Evolutionary conservation across 2,113 vertebrate genomes (phyloP), one percentile per base, ranked within the genome.

Genomic region (Syngnathus floridae): DNA sequence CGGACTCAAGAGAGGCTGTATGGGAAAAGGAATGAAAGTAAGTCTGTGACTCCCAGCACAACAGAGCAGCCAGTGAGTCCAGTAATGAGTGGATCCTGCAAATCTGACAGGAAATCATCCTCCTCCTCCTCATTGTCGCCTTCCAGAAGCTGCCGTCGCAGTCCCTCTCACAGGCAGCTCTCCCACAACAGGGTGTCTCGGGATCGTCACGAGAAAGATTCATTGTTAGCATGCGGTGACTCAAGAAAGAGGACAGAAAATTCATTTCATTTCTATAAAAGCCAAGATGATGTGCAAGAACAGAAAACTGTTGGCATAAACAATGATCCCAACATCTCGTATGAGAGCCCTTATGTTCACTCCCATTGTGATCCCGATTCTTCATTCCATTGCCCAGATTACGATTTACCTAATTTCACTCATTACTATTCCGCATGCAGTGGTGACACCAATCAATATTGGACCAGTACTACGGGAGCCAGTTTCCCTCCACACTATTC

Each of bases 1-100:
- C 72, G 83, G 13, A 88, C 82, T 49, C 72, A 84, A 51, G 81
- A 84, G 70, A 78, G 82, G 70, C 67, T 87, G 16, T 86, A 81
- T 7, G 87, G 84, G 5, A 84, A 69, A 57, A 84, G 48, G 19
- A 16, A 7, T 0, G 64, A 67, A 8, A 10, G 7, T 7, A 22
- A 14, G 3, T 22, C 4, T 13, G 61, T 1, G 0, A 4, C 13
- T 4, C n/a, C 37, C 12, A 55, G 14, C 35, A 66, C 13, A 52
- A 19, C 0, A 13, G 61, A 69, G 36, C 64, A 3, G 4, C 43
- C 64, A 31, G 26, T 31, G 22, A 64, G 40, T 6, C 49, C 0
- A 1, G 41, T 26, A 10, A 54, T 49, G 16, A 49, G 8, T 9
- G 17, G 3, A 7, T 31, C 52, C 19, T 37, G 38, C 14, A 62